A percentile compares a stretch with the other conserved stretches of the same genome.
Conservation (phyloP, 2,888 invertebrate genomes). For the Ormyrus nitidulus region DNA sequence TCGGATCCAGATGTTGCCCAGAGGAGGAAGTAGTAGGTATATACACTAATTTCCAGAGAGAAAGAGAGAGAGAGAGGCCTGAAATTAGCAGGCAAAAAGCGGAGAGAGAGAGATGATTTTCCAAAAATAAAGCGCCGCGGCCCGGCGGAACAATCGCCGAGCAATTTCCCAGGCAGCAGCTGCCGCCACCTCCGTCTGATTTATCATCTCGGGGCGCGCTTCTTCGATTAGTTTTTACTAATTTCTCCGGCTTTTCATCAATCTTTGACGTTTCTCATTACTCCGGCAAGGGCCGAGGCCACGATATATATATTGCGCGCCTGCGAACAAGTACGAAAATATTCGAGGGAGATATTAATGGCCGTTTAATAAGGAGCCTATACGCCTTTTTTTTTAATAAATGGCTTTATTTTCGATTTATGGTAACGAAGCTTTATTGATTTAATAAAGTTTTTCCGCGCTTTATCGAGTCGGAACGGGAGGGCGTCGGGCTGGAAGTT, state of each 20-base stretch:
- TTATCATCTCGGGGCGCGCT: conserved; percentile 66
- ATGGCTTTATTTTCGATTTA: conserved; percentile 17
- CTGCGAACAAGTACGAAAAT: conserved; percentile 11
- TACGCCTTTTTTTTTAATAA: conserved; percentile 16
- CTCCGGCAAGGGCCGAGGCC: not conserved
- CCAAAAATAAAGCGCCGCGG: conserved; percentile 66
- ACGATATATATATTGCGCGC: too few species aligned
- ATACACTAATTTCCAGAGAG: conserved; percentile 65
- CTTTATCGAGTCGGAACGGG: too few species aligned
- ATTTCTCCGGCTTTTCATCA: conserved; percentile 54
- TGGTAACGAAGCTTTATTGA: conserved; percentile 7
- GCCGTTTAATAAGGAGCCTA: conserved; percentile 37
- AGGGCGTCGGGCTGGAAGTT: too few species aligned
- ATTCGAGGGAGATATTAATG: conserved; percentile 34
- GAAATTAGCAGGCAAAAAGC: conserved; percentile 73
- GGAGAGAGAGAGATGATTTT: conserved; percentile 70
- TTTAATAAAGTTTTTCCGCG: conserved; percentile 15
- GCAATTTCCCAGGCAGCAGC: conserved; percentile 73
- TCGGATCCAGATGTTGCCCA: not conserved
- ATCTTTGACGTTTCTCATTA: conserved; percentile 55
- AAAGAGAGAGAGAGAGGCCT: conserved; percentile 57
- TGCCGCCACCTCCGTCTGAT: conserved; percentile 71
- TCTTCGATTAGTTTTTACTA: conserved; percentile 55
- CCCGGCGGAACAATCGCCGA: conserved; percentile 42
- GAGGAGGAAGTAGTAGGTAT: conserved; percentile 64